Conservation (phyloP, 1,140 invertebrate species). For the Heliconius eleuchia region DNA sequence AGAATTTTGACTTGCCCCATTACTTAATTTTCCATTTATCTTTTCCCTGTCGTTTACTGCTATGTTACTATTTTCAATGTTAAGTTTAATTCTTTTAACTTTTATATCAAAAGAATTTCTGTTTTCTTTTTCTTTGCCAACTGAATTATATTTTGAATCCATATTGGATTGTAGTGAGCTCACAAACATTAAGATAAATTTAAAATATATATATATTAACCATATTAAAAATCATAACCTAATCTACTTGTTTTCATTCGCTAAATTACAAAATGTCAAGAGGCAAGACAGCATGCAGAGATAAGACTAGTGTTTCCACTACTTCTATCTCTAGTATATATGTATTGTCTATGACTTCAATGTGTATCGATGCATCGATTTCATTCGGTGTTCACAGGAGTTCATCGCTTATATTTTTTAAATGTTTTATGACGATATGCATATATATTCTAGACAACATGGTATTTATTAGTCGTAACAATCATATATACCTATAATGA, state of each 20-base stretch:
- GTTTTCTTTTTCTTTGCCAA: constrained; percentile 51
- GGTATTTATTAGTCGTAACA: too few species aligned
- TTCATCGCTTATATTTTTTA: too few species aligned
- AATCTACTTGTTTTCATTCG: constrained; percentile 60
- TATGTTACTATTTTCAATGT: constrained; percentile 37
- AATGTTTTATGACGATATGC: too few species aligned
- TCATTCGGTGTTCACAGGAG: too few species aligned
- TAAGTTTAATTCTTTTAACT: constrained; percentile 61
- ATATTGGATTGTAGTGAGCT: constrained; percentile 41
- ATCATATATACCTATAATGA: too few species aligned
- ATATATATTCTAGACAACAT: too few species aligned
- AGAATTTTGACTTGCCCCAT: constrained; percentile 35
- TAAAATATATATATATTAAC: background rate
- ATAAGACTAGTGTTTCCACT: too few species aligned
- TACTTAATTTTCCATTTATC: constrained; percentile 35
- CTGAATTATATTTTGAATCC: constrained; percentile 71
- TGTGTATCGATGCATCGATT: too few species aligned
- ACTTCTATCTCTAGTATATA: too few species aligned
- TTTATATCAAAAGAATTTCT: constrained; percentile 52
- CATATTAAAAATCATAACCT: background rate
- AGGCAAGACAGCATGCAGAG: background rate
- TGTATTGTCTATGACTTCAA: too few species aligned
- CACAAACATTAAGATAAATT: background rate
- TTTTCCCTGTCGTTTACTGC: constrained; percentile 31
- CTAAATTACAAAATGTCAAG: background rate